Conservation (phyloP, 2,888 invertebrate species). For the Crioceris asparagi region DNA sequence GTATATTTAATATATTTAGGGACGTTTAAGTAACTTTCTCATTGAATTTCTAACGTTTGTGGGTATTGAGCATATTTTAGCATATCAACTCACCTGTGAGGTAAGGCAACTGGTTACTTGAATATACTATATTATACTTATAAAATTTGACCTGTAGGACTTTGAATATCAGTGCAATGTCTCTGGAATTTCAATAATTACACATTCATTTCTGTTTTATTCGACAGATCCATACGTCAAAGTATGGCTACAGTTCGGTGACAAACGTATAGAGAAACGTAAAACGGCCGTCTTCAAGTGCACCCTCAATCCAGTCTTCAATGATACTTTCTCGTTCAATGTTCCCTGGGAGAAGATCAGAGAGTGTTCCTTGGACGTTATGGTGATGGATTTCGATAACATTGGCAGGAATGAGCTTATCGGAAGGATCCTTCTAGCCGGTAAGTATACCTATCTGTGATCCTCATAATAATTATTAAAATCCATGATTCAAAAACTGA, state of each 20-base stretch:
- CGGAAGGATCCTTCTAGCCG: constrained; percentile 85
- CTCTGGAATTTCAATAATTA: background rate
- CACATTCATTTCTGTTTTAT: constrained; percentile 1
- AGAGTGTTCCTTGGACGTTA: constrained; percentile 86
- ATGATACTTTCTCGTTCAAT: constrained; percentile 91
- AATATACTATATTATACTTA: too few relatives aligned
- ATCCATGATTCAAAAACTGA: too few relatives aligned
- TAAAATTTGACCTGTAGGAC: too few relatives aligned
- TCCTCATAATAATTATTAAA: too few relatives aligned
- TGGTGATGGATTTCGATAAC: constrained; percentile 97
- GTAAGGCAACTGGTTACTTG: too few relatives aligned
- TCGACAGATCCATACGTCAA: constrained; percentile 92
- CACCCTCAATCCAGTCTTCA: constrained; percentile 90
- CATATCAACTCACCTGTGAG: too few relatives aligned
- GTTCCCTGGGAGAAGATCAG: constrained; percentile 96
- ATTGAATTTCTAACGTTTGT: too few relatives aligned
- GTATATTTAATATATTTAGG: too few relatives aligned
- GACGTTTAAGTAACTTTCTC: too few relatives aligned
- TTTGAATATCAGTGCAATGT: too few relatives aligned
- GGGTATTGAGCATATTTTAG: too few relatives aligned
- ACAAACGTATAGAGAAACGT: constrained; percentile 88
- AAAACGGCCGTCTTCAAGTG: constrained; percentile 92
- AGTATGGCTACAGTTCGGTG: constrained; percentile 92
- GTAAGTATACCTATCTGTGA: constrained; percentile 45
- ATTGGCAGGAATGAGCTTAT: constrained; percentile 89